These are phyloP conservation scores for Tinea semifulvella DNA, from an alignment of 2,888 invertebrate species.

Conservation along the genomic window DNA sequence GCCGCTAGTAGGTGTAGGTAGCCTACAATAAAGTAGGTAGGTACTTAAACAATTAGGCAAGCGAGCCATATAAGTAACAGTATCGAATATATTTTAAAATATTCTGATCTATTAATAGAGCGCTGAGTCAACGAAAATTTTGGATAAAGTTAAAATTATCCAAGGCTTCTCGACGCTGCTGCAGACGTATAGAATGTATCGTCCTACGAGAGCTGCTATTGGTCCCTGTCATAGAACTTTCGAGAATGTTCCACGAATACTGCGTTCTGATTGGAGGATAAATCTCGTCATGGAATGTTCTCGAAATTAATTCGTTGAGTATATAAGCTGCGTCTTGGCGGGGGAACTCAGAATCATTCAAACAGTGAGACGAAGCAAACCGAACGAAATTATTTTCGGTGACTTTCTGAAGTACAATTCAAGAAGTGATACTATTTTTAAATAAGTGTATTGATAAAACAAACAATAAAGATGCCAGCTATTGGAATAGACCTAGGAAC, in stretches of 20 bases:
- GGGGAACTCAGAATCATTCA: constrained; percentile 42
- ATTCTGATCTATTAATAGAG: background rate
- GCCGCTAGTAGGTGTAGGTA: no score
- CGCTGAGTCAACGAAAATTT: constrained; percentile 9
- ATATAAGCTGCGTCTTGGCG: constrained; percentile 34
- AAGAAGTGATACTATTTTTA: background rate
- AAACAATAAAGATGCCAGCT: constrained; percentile 59
- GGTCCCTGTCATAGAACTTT: constrained; percentile 24
- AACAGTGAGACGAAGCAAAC: constrained; percentile 36
- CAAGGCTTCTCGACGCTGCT: constrained; percentile 12
- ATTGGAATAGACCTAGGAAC: constrained; percentile 66
- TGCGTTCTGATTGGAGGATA: constrained; percentile 31
- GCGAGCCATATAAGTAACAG: constrained; percentile 5
- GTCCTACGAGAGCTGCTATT: constrained; percentile 24
- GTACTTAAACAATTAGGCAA: no score
- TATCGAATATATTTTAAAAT: background rate
- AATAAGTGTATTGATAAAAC: constrained; percentile 2
- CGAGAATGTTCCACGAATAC: constrained; percentile 30
- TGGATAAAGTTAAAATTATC: constrained; percentile 11
- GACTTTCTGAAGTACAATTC: constrained; percentile 26
- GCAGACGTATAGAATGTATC: constrained; percentile 14
- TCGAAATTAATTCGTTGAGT: constrained; percentile 28
- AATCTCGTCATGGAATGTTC: constrained; percentile 19
- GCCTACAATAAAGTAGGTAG: no score
- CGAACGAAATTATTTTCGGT: constrained; percentile 26